Evolutionary conservation across 2,888 invertebrate species (phyloP), one percentile per base, ranked within the genome.

Genomic region (Lottia gigantea): DNA sequence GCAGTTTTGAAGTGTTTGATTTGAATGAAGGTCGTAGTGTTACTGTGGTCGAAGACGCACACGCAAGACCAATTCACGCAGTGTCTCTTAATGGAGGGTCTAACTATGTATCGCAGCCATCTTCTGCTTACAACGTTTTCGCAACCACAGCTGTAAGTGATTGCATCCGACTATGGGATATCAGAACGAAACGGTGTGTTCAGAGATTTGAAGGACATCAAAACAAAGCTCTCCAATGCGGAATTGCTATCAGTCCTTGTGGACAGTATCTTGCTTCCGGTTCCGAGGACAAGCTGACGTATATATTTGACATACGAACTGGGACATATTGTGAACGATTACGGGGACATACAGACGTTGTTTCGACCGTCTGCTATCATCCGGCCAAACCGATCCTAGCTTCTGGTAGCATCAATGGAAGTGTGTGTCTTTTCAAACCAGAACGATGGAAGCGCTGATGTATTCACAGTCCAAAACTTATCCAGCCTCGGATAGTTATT

Each of bases 121-220:
- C 80, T 12, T 79, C 77, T 45, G 84, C 85, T 19, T 85, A 87
- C 76, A 85, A 87, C 74, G 77, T 88, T 67, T 86, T 87, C 78
- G 81, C 84, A 45, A 86, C 86, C 6, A 80, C 87, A 23, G 84
- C 88, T 16, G 83, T 84, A 7, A 79, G 83, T 15, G 88, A 89
- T 74, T 86, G 87, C 70, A 85, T 89, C 63, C 88, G 88, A 76
- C 75, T 89, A 25, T 89, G 89, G 89, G 89, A 89, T 72, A 76
- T 88, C 16, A 76, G 88, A 68, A 80, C 85, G n/a, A 80, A 82
- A 75, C 78, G 84, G 79, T 86, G 85, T 79, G 85, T 87, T 0
- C 80, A 83, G 45, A 71, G 84, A 62, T 85, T 85, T 77, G 86
- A 85, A 68, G 87, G 86, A 23, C 88, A 88, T 71, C 66, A 75